These are phyloP conservation scores for Chromis chromis DNA, from an alignment of 2,797 vertebrate species.

Conservation along the genomic window DNA sequence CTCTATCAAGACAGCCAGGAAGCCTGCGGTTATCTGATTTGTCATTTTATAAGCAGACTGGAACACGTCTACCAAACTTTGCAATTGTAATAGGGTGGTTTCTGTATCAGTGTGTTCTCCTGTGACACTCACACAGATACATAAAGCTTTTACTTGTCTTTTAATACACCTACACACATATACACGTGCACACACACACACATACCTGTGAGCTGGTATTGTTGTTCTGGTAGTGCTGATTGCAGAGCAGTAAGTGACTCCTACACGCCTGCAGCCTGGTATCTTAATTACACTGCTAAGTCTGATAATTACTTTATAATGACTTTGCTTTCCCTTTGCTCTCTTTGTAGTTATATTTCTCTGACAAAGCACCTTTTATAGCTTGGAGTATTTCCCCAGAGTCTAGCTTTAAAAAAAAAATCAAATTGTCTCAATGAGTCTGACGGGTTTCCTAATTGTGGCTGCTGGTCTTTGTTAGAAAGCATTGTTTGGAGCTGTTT, in stretches of 20 bases:
- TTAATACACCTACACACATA: not conserved
- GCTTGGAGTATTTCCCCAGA: conserved; percentile 14
- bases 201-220: not conserved
- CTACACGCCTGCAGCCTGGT: conserved; percentile 30
- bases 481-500: not conserved
- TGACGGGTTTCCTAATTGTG: not conserved
- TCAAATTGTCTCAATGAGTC: conserved; percentile 20
- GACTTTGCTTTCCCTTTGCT: conserved; percentile 41
- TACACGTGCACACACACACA: conserved; percentile 8
- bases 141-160: not conserved
- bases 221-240: conserved; percentile 27
- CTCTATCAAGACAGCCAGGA: conserved; percentile 58
- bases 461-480: conserved; percentile 12
- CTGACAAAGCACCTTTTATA: conserved; percentile 33
- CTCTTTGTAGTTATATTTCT: conserved; percentile 30
- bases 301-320: conserved; percentile 64
- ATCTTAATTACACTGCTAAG: conserved; percentile 49
- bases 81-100: conserved; percentile 40
- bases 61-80: conserved; percentile 60
- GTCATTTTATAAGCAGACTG: conserved; percentile 57
- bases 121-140: not conserved
- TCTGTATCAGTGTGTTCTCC: conserved; percentile 12
- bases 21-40: conserved; percentile 71
- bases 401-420: conserved; percentile 23
- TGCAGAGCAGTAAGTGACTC: conserved; percentile 22